Evolutionary conservation across 2,113 vertebrate genomes (phyloP).

Genomic region (Mola mola): DNA sequence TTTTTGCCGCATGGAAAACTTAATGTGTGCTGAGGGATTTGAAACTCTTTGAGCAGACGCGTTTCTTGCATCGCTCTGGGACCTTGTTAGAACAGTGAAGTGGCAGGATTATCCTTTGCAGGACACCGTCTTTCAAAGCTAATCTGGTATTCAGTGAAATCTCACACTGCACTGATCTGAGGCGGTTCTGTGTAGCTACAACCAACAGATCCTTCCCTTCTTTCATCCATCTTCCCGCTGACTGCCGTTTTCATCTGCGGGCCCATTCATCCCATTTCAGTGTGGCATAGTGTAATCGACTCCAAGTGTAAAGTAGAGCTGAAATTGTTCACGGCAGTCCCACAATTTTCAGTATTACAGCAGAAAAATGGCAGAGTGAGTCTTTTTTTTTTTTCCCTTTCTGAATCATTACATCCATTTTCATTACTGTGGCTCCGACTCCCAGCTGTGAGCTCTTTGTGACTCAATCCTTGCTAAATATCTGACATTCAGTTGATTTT

Average conservation of each 20-base stretch:
- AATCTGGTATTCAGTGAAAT: constrained; percentile 34
- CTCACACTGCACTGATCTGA: constrained; percentile 25
- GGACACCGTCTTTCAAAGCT: constrained; percentile 12
- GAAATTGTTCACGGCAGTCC: constrained; percentile 25
- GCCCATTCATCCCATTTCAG: constrained; percentile 45
- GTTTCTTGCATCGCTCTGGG: background rate
- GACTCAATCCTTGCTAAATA: background rate
- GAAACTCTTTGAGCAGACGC: background rate
- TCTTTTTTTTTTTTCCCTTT: constrained; percentile 1
- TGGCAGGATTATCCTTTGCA: constrained; percentile 21
- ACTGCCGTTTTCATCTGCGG: constrained; percentile 27
- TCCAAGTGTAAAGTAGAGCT: constrained; percentile 25
- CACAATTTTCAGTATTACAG: constrained; percentile 20
- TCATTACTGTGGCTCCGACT: background rate
- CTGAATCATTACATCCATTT: constrained; percentile 8
- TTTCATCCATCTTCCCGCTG: constrained; percentile 9
- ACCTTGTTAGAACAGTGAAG: constrained; percentile 1
- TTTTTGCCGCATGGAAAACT: background rate
- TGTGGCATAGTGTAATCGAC: constrained; percentile 44
- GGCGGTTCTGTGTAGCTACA: constrained; percentile 15
- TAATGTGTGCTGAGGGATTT: background rate
- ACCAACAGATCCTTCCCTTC: constrained; percentile 27
- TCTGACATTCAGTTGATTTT: background rate
- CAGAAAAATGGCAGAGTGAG: constrained; percentile 2
- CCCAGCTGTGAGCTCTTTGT: constrained; percentile 4